Evolutionary conservation across 1,140 invertebrate species (phyloP), one percentile per base, ranked within the genome.

Genomic region (Pogonus chalceus): DNA sequence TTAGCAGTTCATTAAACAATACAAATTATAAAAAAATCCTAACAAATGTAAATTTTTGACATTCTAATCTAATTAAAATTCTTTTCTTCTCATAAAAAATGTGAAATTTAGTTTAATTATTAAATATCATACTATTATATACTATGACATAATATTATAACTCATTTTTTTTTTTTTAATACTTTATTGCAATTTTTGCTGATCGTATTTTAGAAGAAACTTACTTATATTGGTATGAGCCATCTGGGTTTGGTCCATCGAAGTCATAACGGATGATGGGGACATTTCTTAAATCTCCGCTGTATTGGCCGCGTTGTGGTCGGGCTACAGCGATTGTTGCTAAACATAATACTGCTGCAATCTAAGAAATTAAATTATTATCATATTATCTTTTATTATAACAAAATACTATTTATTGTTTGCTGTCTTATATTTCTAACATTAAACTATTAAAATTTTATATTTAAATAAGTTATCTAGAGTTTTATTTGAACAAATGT

Each of bases 231-330:
- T 43, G 37, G 18, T 43, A 43, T 4, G 37, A 43, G 4, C 37
- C 37, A 43, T 43, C 37, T 12, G 37, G 37, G 18, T 43, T 43
- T 43, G 37, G 37, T 10, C 37, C 37, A 43, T 43, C 37, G 37
- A 43, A 43, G 18, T 43, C 37, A 16, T 43, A 43, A 4, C 37
- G 7, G 37, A 43, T 18, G 18, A 43, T 43, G 7, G 37, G 37
- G 3, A 43, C 37, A 18, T 43, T 43, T 10, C 37, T 7, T 12
- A 43, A 16, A 43, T 43, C 37, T 10, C 37, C 18, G 18, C 3
- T 10, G 3, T 43, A 18, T 18, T 43, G 37, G 7, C 37, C 37
- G 3, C 37, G 7, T 18, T 43, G 37, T 12, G 37, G 37, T 12
- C 9, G 9, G 18, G 9, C 37, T 18, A 43, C 18, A 16, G 18